phyloP scores from a whole-genome alignment of 2,888 invertebrate species.

The Congeria kusceri region DNA sequence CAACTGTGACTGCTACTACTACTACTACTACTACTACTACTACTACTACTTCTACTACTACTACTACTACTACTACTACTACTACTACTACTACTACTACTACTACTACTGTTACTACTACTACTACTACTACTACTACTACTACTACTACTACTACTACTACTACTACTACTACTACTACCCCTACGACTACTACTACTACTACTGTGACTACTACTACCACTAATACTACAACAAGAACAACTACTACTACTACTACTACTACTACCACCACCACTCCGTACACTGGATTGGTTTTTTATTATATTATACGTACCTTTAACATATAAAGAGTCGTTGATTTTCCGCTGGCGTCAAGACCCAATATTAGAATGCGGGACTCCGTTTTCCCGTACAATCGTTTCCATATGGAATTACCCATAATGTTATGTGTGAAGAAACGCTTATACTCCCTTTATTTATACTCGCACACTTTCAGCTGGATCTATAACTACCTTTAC shows the following conservation, averaged over 20 bases:
- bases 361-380: conserved; percentile 44
- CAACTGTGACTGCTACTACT: no score
- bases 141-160: neutral
- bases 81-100: conserved; percentile 8
- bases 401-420: conserved; percentile 21
- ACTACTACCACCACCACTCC: no score
- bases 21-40: neutral
- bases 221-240: no score
- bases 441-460: no score
- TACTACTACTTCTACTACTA: conserved; percentile 8
- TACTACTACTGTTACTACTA: neutral
- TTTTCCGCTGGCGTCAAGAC: conserved; percentile 72
- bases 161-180: neutral
- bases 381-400: conserved; percentile 12
- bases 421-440: neutral
- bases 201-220: no score
- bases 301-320: neutral
- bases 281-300: no score
- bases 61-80: conserved; percentile 10
- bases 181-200: no score
- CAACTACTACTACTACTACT: no score
- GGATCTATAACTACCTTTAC: no score
- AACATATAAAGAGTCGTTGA: conserved; percentile 64
- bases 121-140: neutral
- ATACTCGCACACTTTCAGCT: no score